A percentile compares a stretch with the other conserved stretches of the same genome.
Evolutionary conservation across 2,888 invertebrate genomes (phyloP).

Genomic region (Watsonalla cultraria): DNA sequence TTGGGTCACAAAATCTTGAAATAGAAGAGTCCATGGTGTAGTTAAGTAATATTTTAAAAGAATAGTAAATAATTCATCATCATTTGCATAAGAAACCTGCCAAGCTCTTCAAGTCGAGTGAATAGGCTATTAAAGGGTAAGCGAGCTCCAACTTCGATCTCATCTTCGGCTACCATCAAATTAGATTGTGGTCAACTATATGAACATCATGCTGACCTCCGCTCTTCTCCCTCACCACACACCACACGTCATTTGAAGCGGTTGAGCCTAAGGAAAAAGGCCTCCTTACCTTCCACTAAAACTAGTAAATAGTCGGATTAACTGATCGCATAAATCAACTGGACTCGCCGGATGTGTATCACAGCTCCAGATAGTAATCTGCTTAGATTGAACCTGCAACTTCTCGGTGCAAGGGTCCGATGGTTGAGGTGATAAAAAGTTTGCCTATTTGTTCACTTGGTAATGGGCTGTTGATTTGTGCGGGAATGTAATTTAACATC

Average conservation of each 20-base stretch:
- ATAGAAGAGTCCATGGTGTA: too few relatives aligned
- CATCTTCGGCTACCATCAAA: too few relatives aligned
- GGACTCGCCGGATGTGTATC: constrained; percentile 17
- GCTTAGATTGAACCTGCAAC: constrained; percentile 22
- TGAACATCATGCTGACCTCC: background rate
- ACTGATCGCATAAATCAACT: constrained; percentile 66
- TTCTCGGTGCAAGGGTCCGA: background rate
- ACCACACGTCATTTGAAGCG: constrained; percentile 23
- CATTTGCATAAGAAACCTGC: too few relatives aligned
- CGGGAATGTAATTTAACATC: background rate
- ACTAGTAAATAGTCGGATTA: constrained; percentile 76
- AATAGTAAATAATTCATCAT: too few relatives aligned
- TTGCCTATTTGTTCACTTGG: background rate
- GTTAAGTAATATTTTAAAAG: too few relatives aligned
- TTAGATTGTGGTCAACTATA: background rate
- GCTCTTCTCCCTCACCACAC: constrained; percentile 18
- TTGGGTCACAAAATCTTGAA: too few relatives aligned
- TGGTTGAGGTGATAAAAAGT: background rate
- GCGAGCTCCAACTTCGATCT: too few relatives aligned
- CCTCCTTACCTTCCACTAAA: constrained; percentile 71
- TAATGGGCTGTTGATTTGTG: background rate
- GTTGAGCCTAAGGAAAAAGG: constrained; percentile 61
- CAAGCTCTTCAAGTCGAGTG: too few relatives aligned
- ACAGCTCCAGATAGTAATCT: constrained; percentile 28
- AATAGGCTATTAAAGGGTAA: too few relatives aligned